Evolutionary conservation across 2,113 vertebrate genomes (phyloP).

Genomic region (Equus przewalskii): DNA sequence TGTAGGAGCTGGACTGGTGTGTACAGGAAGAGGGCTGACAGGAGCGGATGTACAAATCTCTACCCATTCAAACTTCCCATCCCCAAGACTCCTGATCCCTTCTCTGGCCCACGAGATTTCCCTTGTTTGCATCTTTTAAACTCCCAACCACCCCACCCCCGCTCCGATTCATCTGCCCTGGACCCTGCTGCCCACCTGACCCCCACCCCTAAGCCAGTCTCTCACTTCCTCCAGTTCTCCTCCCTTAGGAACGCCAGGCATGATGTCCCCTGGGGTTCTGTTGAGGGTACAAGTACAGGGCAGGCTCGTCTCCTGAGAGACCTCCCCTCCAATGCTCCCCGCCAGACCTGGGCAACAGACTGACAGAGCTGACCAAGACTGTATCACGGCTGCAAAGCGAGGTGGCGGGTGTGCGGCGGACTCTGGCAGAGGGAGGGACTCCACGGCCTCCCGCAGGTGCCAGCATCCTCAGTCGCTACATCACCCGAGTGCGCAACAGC

Average conservation of each 20-base stretch:
- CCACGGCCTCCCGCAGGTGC: slow-evolving; percentile 75
- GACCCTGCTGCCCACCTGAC: background rate
- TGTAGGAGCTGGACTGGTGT: background rate
- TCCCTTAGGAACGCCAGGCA: background rate
- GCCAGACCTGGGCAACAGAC: slow-evolving; percentile 90
- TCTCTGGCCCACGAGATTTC: background rate
- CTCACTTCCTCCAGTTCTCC: background rate
- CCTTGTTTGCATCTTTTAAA: background rate
- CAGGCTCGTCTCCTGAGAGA: background rate
- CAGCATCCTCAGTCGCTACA: slow-evolving; percentile 91
- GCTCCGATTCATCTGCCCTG: background rate
- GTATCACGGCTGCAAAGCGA: slow-evolving; percentile 89
- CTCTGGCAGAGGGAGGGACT: slow-evolving; percentile 16
- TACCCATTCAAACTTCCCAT: background rate
- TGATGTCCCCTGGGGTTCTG: background rate
- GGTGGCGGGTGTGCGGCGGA: slow-evolving; percentile 87
- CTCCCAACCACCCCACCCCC: background rate
- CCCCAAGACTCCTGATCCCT: background rate
- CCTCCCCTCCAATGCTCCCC: too few species aligned
- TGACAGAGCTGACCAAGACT: slow-evolving; percentile 93
- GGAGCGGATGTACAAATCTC: background rate
- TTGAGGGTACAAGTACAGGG: background rate
- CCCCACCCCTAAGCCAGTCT: background rate
- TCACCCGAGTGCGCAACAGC: slow-evolving; percentile 91
- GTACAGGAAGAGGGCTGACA: background rate